phyloP scores from a whole-genome alignment of 2,888 invertebrate species.

The Chaitophorus viminalis region DNA sequence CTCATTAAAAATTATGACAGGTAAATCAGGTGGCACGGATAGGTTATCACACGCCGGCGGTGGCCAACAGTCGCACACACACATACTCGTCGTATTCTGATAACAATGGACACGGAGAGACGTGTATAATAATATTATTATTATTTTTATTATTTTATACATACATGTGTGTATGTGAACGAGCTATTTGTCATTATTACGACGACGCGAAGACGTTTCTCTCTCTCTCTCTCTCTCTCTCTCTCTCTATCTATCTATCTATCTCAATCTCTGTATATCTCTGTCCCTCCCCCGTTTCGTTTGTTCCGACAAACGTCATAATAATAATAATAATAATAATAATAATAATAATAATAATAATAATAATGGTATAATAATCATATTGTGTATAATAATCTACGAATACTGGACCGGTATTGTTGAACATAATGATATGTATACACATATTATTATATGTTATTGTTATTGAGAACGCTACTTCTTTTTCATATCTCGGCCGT shows the following conservation, averaged over 20 bases:
- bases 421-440: slow-evolving; percentile 60
- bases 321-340: slow-evolving; percentile 47
- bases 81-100: not conserved
- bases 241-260: too few relatives aligned
- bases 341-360: slow-evolving; percentile 47
- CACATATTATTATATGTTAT: slow-evolving; percentile 33
- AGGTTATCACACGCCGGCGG: slow-evolving; percentile 58
- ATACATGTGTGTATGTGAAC: slow-evolving; percentile 40
- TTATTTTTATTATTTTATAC: not conserved
- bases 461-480: slow-evolving; percentile 40
- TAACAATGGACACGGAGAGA: slow-evolving; percentile 34
- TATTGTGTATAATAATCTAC: slow-evolving; percentile 55
- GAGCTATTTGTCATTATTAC: slow-evolving; percentile 61
- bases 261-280: too few relatives aligned
- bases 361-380: slow-evolving; percentile 35
- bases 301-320: slow-evolving; percentile 59
- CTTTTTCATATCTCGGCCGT: slow-evolving; percentile 20
- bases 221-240: too few relatives aligned
- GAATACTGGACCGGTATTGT: slow-evolving; percentile 26
- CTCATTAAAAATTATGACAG: slow-evolving; percentile 62
- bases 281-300: slow-evolving; percentile 30
- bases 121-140: slow-evolving; percentile 50
- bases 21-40: slow-evolving; percentile 55
- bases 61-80: slow-evolving; percentile 29
- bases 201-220: slow-evolving; percentile 37